A percentile compares a stretch with the other conserved stretches of the same genome.
These are phyloP conservation scores for Cephus cinctus DNA, from an alignment of 1,140 invertebrate genomes.

Conservation along the genomic window DNA sequence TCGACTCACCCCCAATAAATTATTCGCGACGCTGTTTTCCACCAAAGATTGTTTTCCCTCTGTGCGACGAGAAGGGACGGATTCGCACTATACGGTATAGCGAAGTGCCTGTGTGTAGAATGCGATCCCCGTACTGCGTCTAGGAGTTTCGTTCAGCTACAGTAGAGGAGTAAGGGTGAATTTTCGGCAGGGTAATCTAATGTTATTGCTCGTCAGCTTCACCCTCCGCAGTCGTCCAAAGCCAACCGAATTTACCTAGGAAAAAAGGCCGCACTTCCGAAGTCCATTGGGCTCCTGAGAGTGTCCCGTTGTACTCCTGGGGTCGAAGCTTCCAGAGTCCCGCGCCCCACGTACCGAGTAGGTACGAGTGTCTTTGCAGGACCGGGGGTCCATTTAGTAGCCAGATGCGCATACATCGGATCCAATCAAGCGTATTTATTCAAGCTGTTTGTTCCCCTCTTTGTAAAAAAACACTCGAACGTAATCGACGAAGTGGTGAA, in stretches of 20 bases:
- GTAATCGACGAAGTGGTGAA: background rate
- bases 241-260: conserved; percentile 25
- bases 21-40: conserved; percentile 33
- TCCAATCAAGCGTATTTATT: conserved; percentile 36
- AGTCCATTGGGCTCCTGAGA: background rate
- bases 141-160: no score
- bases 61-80: conserved; percentile 1
- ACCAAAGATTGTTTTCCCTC: conserved; percentile 30
- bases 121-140: background rate
- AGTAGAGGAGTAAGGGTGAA: no score
- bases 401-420: conserved; percentile 39
- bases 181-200: conserved; percentile 26
- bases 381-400: conserved; percentile 30
- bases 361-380: background rate
- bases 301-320: background rate
- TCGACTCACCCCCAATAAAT: conserved; percentile 17
- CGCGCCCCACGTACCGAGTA: no score
- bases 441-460: conserved; percentile 30
- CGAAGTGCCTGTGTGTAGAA: background rate
- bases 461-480: background rate
- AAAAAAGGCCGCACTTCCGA: no score
- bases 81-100: background rate
- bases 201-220: conserved; percentile 18
- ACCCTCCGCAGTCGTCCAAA: conserved; percentile 15
- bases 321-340: background rate